Evolutionary conservation across 2,113 vertebrate species (phyloP).

Genomic region (Elaphurus davidianus): DNA sequence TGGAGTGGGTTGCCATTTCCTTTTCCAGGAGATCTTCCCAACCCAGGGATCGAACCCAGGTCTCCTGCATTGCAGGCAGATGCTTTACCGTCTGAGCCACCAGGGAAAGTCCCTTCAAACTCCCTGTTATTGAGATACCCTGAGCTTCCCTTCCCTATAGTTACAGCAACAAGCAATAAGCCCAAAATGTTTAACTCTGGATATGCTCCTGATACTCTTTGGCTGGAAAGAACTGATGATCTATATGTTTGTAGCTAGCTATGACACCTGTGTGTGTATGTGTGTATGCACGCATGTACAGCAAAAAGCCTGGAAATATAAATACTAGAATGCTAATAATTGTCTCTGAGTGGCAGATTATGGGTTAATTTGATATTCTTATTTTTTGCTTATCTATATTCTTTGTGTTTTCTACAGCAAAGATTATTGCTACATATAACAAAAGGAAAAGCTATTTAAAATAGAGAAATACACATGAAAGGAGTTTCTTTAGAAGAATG

Average conservation of each 20-base stretch:
- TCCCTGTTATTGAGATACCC: background rate
- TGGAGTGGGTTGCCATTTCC: too few relatives aligned
- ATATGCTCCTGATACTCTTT: background rate
- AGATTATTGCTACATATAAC: background rate
- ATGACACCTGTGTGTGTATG: background rate
- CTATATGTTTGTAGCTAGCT: background rate
- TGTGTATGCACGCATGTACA: too few relatives aligned
- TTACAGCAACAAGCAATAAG: background rate
- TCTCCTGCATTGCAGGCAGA: too few relatives aligned
- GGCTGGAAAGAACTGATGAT: background rate
- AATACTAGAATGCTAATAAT: background rate
- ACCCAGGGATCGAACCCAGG: too few relatives aligned
- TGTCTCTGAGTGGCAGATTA: background rate
- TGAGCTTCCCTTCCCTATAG: background rate
- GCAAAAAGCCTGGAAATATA: background rate
- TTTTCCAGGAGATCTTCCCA: too few relatives aligned
- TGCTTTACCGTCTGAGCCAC: too few relatives aligned
- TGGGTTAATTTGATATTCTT: background rate
- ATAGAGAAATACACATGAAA: background rate
- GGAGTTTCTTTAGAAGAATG: background rate
- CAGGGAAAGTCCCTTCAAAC: background rate
- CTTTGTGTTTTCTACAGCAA: background rate
- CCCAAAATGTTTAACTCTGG: background rate
- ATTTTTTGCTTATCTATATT: background rate
- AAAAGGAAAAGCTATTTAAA: background rate